Conservation (phyloP, 1,140 invertebrate genomes). For the Macrotrachela quadricornifera region DNA sequence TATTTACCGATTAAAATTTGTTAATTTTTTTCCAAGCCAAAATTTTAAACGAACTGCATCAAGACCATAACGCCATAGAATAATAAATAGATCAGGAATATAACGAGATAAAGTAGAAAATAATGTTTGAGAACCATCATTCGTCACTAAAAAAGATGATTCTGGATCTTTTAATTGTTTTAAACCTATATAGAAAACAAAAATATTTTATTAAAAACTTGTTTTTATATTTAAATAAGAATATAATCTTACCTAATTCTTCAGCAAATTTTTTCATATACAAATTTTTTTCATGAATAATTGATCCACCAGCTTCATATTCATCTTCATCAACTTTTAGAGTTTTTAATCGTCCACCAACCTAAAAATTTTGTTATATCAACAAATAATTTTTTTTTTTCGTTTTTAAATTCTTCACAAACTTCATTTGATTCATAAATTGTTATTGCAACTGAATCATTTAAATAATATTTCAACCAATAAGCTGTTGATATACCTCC, state of each 20-base stretch:
- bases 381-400: too few relatives aligned
- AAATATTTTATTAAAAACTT: too few relatives aligned
- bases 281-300: slow-evolving; percentile 40
- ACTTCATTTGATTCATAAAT: slow-evolving; percentile 35
- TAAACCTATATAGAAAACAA: too few relatives aligned
- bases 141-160: neutral
- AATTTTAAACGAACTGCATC: slow-evolving; percentile 30
- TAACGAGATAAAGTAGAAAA: neutral
- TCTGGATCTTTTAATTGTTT: neutral
- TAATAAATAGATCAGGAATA: neutral
- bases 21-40: slow-evolving; percentile 24
- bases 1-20: slow-evolving; percentile 28
- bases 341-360: slow-evolving; percentile 38
- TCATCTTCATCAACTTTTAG: slow-evolving; percentile 29
- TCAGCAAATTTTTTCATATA: slow-evolving; percentile 39
- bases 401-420: too few relatives aligned
- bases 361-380: too few relatives aligned
- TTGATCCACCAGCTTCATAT: slow-evolving; percentile 39
- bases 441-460: slow-evolving; percentile 31
- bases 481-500: slow-evolving; percentile 40
- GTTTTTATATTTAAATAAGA: too few relatives aligned
- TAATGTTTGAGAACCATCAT: neutral
- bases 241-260: slow-evolving; percentile 30
- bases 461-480: slow-evolving; percentile 36
- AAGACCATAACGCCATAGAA: slow-evolving; percentile 39